Percentiles rank a stretch among this genome's conserved stretches.
These are phyloP conservation scores for Copidosoma aretas DNA, from an alignment of 2,888 invertebrate species.

Conservation along the genomic window DNA sequence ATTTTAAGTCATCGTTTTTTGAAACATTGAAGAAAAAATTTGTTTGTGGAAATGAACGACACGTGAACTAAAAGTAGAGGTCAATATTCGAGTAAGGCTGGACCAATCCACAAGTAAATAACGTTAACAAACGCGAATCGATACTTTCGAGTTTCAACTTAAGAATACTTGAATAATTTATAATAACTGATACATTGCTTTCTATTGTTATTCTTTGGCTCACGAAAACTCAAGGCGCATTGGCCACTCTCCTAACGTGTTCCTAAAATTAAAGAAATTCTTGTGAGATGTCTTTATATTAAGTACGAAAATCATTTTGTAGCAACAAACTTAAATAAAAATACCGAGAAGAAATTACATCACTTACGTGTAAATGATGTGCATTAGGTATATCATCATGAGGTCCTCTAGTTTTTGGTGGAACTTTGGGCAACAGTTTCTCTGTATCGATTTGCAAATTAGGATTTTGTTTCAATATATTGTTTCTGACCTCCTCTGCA, in stretches of 20 bases:
- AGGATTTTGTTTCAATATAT: constrained; percentile 55
- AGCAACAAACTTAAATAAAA: background rate
- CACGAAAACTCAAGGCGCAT: background rate
- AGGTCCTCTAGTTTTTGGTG: constrained; percentile 45
- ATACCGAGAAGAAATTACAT: background rate
- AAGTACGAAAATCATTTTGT: background rate
- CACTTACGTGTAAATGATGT: constrained; percentile 39
- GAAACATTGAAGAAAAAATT: background rate
- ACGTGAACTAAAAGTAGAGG: background rate
- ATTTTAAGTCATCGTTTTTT: background rate
- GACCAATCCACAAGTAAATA: background rate
- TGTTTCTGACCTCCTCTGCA: constrained; percentile 57
- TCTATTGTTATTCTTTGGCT: background rate
- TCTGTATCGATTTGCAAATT: constrained; percentile 58
- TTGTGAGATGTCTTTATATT: background rate
- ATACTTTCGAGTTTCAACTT: background rate
- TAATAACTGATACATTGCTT: background rate
- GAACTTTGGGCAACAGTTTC: constrained; percentile 46
- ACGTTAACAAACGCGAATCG: too few species aligned
- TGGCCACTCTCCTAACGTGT: constrained; percentile 28
- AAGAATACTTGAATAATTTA: background rate
- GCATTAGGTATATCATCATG: constrained; percentile 43
- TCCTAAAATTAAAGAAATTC: constrained; percentile 25
- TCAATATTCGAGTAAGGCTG: background rate
- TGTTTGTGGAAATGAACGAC: background rate